A percentile compares a stretch with the other conserved stretches of the same genome.
Evolutionary conservation across 2,113 vertebrate genomes (phyloP).

Genomic region (Nymphicus hollandicus): DNA sequence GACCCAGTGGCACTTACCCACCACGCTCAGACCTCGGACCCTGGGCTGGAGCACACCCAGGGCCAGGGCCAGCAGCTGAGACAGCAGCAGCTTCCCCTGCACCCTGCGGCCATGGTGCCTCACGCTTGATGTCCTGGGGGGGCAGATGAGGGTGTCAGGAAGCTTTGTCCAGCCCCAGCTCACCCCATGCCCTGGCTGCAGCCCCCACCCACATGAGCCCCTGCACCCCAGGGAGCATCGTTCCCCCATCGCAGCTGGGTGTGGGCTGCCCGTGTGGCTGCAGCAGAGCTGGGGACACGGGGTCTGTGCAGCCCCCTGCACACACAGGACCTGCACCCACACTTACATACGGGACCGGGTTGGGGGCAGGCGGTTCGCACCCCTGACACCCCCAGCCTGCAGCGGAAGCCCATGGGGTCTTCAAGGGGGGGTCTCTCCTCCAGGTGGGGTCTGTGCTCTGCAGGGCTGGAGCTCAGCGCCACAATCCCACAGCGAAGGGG

Average conservation of each 20-base stretch:
- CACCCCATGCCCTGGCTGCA: neutral
- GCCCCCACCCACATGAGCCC: neutral
- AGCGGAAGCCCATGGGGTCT: neutral
- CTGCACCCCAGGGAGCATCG: too few species aligned
- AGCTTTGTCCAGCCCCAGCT: neutral
- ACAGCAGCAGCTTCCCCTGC: neutral
- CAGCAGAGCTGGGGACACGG: neutral
- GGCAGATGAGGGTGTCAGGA: neutral
- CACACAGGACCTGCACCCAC: neutral
- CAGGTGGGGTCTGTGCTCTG: neutral
- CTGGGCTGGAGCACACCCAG: neutral
- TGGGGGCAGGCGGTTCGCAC: rapidly evolving
- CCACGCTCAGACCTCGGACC: rapidly evolving
- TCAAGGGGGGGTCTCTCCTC: neutral
- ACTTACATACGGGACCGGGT: rapidly evolving
- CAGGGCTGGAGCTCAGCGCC: neutral
- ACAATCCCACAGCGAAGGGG: neutral
- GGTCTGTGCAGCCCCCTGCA: neutral
- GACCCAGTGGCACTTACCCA: neutral
- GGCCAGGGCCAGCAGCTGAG: neutral
- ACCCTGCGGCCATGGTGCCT: neutral
- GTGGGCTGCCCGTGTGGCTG: rapidly evolving
- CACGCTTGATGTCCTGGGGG: rapidly evolving
- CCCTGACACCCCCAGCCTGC: neutral
- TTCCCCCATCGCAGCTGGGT: rapidly evolving